These are phyloP conservation scores for Acrocyrtus sp. DNA, from an alignment of 2,888 invertebrate species.

Conservation along the genomic window DNA sequence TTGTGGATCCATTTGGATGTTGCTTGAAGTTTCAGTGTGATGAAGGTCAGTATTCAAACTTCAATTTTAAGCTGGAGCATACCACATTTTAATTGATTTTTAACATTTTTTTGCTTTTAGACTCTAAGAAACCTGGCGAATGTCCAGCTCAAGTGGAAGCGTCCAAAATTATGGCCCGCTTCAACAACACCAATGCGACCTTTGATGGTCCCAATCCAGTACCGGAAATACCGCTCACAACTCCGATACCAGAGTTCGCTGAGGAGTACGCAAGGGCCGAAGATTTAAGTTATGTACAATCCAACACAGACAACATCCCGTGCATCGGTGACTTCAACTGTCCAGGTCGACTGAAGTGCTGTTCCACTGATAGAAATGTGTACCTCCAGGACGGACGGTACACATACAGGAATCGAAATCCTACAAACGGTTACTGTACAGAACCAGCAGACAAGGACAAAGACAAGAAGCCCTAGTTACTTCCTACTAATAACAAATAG, in stretches of 20 bases:
- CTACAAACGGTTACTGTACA: conserved; percentile 43
- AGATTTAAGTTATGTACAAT: not conserved
- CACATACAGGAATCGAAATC: conserved; percentile 22
- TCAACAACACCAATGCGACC: not conserved
- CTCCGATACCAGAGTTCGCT: not conserved
- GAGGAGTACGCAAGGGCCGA: not conserved
- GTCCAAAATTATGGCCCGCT: conserved; percentile 7
- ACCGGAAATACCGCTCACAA: not conserved
- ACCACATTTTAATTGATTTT: too few species aligned
- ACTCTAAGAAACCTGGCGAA: conserved; percentile 25
- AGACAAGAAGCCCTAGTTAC: too few species aligned
- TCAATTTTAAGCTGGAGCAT: not conserved
- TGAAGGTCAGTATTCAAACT: conserved; percentile 33
- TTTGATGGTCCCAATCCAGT: not conserved
- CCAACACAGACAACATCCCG: not conserved
- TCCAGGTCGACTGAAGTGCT: conserved; percentile 46
- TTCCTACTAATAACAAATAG: too few species aligned
- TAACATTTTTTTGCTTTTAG: too few species aligned
- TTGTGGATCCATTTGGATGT: conserved; percentile 52
- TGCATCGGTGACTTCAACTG: conserved; percentile 53
- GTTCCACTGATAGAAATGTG: conserved; percentile 42
- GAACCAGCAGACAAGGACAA: too few species aligned
- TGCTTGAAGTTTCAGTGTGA: conserved; percentile 57
- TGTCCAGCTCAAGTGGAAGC: conserved; percentile 47
- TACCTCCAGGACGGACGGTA: conserved; percentile 38